Evolutionary conservation across 2,888 invertebrate species (phyloP).

Genomic region (Leucoptera coffeella): DNA sequence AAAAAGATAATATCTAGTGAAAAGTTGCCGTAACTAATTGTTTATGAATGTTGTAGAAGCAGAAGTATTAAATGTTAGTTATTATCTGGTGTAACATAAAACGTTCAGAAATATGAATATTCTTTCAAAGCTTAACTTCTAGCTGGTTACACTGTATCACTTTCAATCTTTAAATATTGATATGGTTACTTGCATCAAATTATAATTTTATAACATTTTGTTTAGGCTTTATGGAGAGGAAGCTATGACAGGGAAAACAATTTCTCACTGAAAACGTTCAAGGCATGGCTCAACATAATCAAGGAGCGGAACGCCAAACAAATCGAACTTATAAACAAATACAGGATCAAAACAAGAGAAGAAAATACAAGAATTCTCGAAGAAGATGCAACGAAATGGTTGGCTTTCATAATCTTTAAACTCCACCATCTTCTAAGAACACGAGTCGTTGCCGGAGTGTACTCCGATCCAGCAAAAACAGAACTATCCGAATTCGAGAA

Average conservation of each 20-base stretch:
- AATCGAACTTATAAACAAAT: slow-evolving; percentile 34
- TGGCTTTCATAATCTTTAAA: slow-evolving; percentile 40
- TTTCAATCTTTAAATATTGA: neutral
- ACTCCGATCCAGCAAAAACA: slow-evolving; percentile 21
- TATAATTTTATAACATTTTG: neutral
- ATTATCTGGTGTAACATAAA: too few relatives aligned
- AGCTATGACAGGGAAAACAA: slow-evolving; percentile 28
- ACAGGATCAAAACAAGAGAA: slow-evolving; percentile 27
- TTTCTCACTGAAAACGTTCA: slow-evolving; percentile 32
- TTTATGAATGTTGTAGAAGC: too few relatives aligned
- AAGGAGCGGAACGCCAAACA: slow-evolving; percentile 27
- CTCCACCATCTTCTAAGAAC: slow-evolving; percentile 37
- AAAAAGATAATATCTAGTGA: too few relatives aligned
- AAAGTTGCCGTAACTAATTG: too few relatives aligned
- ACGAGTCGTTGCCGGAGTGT: slow-evolving; percentile 26
- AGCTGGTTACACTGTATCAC: slow-evolving; percentile 1
- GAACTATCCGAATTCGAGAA: slow-evolving; percentile 35
- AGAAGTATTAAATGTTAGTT: too few relatives aligned
- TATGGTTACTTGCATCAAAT: neutral
- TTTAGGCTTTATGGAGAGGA: slow-evolving; percentile 35
- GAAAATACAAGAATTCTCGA: slow-evolving; percentile 33
- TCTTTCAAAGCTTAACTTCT: too few relatives aligned
- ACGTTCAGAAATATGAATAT: too few relatives aligned
- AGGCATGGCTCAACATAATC: slow-evolving; percentile 29
- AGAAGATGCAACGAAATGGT: slow-evolving; percentile 37